Evolutionary conservation across 1,140 invertebrate genomes (phyloP).

Genomic region (Scaptomyza graminum): DNA sequence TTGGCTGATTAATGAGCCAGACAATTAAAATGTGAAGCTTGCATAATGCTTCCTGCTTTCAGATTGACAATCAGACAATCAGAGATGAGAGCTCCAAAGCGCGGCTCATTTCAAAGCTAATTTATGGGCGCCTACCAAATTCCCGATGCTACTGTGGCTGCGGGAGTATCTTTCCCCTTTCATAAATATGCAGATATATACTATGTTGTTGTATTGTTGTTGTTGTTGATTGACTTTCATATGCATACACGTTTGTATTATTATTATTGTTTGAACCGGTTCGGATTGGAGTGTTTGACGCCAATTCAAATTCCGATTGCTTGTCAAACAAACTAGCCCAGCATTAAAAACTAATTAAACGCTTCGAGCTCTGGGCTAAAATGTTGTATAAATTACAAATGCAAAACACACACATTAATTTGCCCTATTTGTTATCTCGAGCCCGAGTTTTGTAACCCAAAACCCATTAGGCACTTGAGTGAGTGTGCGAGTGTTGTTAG

Average conservation of each 20-base stretch:
- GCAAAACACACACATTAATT: slow-evolving; percentile 74
- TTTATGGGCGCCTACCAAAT: slow-evolving; percentile 20
- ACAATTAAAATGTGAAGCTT: slow-evolving; percentile 34
- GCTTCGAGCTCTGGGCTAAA: slow-evolving; percentile 36
- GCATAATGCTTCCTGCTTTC: slow-evolving; percentile 56
- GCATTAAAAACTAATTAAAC: slow-evolving; percentile 82
- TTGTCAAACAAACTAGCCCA: slow-evolving; percentile 78
- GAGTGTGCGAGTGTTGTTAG: slow-evolving; percentile 12
- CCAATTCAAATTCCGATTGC: slow-evolving; percentile 65
- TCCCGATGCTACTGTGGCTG: slow-evolving; percentile 6
- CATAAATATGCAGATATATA: not conserved
- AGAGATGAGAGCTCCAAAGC: not conserved
- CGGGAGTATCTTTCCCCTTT: not conserved
- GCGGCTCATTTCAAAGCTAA: slow-evolving; percentile 50
- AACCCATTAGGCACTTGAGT: slow-evolving; percentile 79
- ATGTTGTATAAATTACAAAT: slow-evolving; percentile 45
- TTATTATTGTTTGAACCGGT: slow-evolving; percentile 26
- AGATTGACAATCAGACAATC: slow-evolving; percentile 1
- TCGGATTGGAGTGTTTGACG: slow-evolving; percentile 26
- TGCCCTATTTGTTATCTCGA: slow-evolving; percentile 74
- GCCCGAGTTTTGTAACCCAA: slow-evolving; percentile 75
- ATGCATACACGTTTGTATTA: slow-evolving; percentile 1
- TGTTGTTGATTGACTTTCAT: not conserved
- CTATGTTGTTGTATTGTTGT: not conserved
- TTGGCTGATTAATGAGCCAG: slow-evolving; percentile 65